Conservation (phyloP, 2,888 invertebrate genomes). For the Serripes groenlandicus region DNA sequence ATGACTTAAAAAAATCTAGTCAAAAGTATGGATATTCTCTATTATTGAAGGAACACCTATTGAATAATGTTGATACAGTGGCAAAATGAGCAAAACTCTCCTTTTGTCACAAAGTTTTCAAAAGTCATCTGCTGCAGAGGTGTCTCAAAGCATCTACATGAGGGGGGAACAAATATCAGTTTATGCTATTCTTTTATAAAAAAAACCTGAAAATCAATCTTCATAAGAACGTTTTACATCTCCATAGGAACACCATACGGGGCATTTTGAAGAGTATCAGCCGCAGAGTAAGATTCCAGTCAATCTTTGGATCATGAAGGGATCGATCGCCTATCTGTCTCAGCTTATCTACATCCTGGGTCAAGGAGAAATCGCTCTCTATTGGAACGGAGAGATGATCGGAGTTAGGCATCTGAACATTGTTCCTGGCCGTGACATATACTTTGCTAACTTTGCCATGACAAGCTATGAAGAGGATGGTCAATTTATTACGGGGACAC, state of each 20-base stretch:
- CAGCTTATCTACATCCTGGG: conserved; percentile 77
- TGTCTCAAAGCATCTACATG: too few species aligned
- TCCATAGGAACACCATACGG: conserved; percentile 64
- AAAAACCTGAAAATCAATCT: too few species aligned
- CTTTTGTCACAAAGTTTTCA: too few species aligned
- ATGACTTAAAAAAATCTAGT: too few species aligned
- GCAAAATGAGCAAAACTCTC: too few species aligned
- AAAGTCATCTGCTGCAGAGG: too few species aligned
- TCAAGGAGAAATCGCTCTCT: conserved; percentile 75
- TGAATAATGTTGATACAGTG: too few species aligned
- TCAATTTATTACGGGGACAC: conserved; percentile 58
- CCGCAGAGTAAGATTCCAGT: conserved; percentile 69
- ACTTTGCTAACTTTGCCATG: conserved; percentile 70
- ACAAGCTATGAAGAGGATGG: conserved; percentile 72
- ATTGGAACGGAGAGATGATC: conserved; percentile 78
- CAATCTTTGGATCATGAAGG: conserved; percentile 77
- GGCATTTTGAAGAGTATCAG: conserved; percentile 69
- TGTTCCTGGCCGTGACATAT: conserved; percentile 73
- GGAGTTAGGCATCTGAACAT: conserved; percentile 77
- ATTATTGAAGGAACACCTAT: too few species aligned
- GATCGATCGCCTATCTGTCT: conserved; percentile 71
- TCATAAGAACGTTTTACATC: too few species aligned
- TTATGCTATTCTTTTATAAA: too few species aligned
- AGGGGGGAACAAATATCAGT: too few species aligned
- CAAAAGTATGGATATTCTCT: too few species aligned